Conservation (phyloP, 2,888 invertebrate species). For the Augiades crinisus region DNA sequence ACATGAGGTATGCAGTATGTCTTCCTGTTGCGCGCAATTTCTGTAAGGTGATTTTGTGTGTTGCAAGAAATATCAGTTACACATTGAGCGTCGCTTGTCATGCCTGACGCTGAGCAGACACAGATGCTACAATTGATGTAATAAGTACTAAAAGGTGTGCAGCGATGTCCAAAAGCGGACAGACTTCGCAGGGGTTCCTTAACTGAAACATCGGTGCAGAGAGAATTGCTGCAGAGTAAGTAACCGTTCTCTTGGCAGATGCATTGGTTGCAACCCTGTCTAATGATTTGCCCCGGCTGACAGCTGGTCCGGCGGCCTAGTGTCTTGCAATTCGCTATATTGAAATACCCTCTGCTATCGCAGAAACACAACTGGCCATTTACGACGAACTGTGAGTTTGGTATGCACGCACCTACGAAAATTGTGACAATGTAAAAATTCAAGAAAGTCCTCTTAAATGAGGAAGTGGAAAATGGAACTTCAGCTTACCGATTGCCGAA, state of each 20-base stretch:
- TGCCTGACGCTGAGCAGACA: conserved; percentile 61
- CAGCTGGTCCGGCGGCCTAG: conserved; percentile 49
- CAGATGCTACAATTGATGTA: conserved; percentile 66
- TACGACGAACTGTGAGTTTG: conserved; percentile 54
- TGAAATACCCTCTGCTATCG: conserved; percentile 53
- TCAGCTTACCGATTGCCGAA: conserved; percentile 48
- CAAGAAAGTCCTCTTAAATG: not conserved
- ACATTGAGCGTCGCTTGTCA: conserved; percentile 58
- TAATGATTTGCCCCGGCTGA: conserved; percentile 53
- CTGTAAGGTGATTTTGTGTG: not conserved
- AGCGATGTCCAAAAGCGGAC: conserved; percentile 39
- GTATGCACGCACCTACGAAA: conserved; percentile 57
- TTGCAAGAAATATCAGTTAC: conserved; percentile 54
- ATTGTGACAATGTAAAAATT: not conserved
- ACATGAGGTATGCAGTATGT: conserved; percentile 64
- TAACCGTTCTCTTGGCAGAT: conserved; percentile 58
- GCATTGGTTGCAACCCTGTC: conserved; percentile 64
- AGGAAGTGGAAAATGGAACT: not conserved
- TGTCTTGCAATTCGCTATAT: conserved; percentile 48
- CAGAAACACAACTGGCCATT: conserved; percentile 59
- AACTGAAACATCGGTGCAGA: conserved; percentile 41
- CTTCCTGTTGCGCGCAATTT: conserved; percentile 30
- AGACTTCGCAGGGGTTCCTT: conserved; percentile 19
- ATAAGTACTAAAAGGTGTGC: conserved; percentile 60
- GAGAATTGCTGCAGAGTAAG: conserved; percentile 49